Conservation (phyloP, 2,797 vertebrate species). For the Meda fulgida region DNA sequence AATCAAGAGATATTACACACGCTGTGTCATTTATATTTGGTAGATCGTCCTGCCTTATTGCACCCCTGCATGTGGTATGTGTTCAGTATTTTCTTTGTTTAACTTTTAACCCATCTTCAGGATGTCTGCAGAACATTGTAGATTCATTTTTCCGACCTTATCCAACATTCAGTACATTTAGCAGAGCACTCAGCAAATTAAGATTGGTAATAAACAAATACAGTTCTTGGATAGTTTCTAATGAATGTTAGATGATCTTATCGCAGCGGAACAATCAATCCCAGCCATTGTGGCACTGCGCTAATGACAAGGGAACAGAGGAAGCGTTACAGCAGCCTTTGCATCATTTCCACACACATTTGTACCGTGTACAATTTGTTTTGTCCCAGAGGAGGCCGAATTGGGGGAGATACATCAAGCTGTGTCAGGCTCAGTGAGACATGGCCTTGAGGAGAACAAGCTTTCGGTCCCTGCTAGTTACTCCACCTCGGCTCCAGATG, state of each 20-base stretch:
- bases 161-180: constrained; percentile 48
- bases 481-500: constrained; percentile 17
- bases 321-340: constrained; percentile 58
- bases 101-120: constrained; percentile 24
- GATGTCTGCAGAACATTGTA: constrained; percentile 11
- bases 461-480: constrained; percentile 10
- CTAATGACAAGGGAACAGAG: constrained; percentile 64
- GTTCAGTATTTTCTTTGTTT: constrained; percentile 32
- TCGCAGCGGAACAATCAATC: constrained; percentile 64
- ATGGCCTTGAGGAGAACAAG: constrained; percentile 35
- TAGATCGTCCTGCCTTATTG: constrained; percentile 22
- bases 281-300: constrained; percentile 56
- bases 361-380: constrained; percentile 59
- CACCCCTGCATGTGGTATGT: constrained; percentile 30
- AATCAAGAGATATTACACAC: constrained; percentile 25
- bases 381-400: constrained; percentile 42
- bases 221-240: constrained; percentile 59
- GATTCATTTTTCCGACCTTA: constrained; percentile 30
- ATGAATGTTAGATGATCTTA: constrained; percentile 75
- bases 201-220: constrained; percentile 67
- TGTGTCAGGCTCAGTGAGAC: constrained; percentile 46
- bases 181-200: constrained; percentile 57
- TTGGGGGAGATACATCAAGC: constrained; percentile 51
- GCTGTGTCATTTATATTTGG: constrained; percentile 18
- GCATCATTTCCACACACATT: constrained; percentile 55